Conservation (phyloP, 2,888 invertebrate genomes). For the Desoria tigrina region DNA sequence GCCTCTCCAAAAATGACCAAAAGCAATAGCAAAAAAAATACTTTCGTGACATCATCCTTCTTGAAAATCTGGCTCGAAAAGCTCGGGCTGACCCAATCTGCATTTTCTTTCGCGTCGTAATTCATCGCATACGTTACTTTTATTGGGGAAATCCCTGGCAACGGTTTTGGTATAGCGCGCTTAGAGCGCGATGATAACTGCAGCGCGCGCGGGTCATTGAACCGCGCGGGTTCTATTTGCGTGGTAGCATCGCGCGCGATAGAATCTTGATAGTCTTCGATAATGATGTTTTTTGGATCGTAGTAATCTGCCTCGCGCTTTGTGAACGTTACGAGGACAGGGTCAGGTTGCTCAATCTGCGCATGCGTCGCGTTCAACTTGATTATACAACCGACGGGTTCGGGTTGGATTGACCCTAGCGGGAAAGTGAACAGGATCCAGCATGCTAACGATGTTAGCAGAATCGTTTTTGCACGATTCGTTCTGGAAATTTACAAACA, state of each 20-base stretch:
- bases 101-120: slow-evolving; percentile 69
- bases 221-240: too few species aligned
- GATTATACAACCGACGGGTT: slow-evolving; percentile 82
- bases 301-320: slow-evolving; percentile 37
- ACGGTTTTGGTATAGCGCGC: slow-evolving; percentile 57
- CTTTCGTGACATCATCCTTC: slow-evolving; percentile 80
- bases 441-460: slow-evolving; percentile 85
- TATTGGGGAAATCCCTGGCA: slow-evolving; percentile 70
- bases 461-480: slow-evolving; percentile 81
- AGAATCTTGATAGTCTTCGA: too few species aligned
- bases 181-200: too few species aligned
- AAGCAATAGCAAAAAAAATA: slow-evolving; percentile 89
- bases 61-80: slow-evolving; percentile 93
- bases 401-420: slow-evolving; percentile 91
- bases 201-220: too few species aligned
- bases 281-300: too few species aligned
- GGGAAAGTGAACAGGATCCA: slow-evolving; percentile 98
- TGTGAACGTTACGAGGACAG: slow-evolving; percentile 28
- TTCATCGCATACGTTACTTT: slow-evolving; percentile 74
- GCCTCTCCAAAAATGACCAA: slow-evolving; percentile 96
- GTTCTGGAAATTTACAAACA: slow-evolving; percentile 62
- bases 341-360: slow-evolving; percentile 53
- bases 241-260: too few species aligned
- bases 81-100: slow-evolving; percentile 81
- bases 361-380: slow-evolving; percentile 66